These are phyloP conservation scores for Emydoidea blandingii DNA, from an alignment of 2,797 vertebrate species.

Conservation along the genomic window DNA sequence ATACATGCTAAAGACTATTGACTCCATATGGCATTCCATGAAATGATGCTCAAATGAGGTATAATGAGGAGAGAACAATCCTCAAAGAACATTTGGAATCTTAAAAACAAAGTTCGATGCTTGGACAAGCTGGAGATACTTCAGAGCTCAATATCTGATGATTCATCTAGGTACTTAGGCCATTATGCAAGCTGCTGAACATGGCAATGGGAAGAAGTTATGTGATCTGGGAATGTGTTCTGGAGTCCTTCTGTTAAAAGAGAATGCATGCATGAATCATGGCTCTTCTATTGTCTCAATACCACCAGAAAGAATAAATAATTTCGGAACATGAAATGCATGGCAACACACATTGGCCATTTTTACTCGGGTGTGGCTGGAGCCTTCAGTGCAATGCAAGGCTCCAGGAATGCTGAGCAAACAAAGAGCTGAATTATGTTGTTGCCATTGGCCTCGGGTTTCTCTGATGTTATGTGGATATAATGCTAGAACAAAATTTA, in stretches of 20 bases:
- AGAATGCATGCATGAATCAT: neutral
- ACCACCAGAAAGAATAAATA: neutral
- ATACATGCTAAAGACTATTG: neutral
- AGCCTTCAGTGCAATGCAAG: neutral
- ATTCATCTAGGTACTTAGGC: neutral
- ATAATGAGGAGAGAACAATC: slow-evolving; percentile 22
- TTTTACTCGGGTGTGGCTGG: neutral
- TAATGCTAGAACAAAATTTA: neutral
- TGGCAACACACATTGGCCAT: accelerated
- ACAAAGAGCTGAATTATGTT: neutral
- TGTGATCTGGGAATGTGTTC: neutral
- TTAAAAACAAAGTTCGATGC: neutral
- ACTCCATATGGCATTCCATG: neutral
- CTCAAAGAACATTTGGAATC: neutral
- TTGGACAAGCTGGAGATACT: neutral
- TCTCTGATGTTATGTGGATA: no score
- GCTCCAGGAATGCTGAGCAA: neutral
- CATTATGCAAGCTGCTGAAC: neutral
- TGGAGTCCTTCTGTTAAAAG: neutral
- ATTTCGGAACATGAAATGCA: neutral
- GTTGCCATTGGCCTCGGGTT: no score
- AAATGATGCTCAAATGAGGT: slow-evolving; percentile 4
- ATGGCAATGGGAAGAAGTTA: neutral
- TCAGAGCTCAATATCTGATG: neutral
- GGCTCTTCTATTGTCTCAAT: neutral